Evolutionary conservation across 2,113 vertebrate species (phyloP).

Genomic region (Rhabdornis inornatus): DNA sequence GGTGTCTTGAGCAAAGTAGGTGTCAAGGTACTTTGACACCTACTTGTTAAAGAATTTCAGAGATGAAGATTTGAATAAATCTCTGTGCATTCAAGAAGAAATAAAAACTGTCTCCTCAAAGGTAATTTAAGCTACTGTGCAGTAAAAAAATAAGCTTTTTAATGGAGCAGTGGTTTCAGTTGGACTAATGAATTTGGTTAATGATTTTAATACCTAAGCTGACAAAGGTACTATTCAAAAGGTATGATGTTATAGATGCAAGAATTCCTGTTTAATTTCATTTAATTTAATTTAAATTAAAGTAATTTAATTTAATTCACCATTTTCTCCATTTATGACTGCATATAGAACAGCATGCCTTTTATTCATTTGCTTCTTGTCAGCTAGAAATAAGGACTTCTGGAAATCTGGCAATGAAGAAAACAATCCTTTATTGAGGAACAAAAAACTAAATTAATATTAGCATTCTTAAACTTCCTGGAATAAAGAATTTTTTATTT

Average conservation of each 20-base stretch:
- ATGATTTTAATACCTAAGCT: not conserved
- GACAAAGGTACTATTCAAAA: not conserved
- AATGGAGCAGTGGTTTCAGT: not conserved
- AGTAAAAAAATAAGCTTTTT: not conserved
- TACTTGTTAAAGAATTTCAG: not conserved
- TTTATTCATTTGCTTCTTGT: not conserved
- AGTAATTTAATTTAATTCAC: not conserved
- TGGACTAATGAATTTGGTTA: not conserved
- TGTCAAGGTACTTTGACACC: not conserved
- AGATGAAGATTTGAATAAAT: not conserved
- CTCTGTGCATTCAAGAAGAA: not conserved
- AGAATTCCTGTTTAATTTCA: not conserved
- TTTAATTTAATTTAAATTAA: no score
- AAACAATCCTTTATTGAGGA: not conserved
- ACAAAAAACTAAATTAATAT: not conserved
- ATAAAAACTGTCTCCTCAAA: not conserved
- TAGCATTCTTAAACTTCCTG: not conserved
- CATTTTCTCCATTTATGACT: not conserved
- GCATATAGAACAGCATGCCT: not conserved
- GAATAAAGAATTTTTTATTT: not conserved
- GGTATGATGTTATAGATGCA: not conserved
- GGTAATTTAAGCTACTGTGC: not conserved
- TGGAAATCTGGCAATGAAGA: not conserved
- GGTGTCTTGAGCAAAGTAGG: not conserved
- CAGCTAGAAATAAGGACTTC: not conserved